A percentile compares a stretch with the other conserved stretches of the same genome.
Evolutionary conservation across 2,113 vertebrate species (phyloP).

Genomic region (Grallaria varia): DNA sequence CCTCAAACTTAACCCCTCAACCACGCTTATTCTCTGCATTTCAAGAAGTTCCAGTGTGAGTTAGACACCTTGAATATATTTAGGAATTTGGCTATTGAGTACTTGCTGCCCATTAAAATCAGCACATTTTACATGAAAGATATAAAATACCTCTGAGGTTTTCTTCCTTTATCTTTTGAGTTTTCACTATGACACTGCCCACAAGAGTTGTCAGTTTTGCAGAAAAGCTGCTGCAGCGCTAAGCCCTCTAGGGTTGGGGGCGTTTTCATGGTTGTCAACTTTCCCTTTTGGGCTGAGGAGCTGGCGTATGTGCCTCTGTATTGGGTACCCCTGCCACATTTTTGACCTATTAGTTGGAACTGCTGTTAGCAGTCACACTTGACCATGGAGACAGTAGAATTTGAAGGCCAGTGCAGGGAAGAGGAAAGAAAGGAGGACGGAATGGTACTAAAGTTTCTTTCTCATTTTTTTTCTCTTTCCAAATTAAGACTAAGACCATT

Average conservation of each 20-base stretch:
- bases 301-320: neutral
- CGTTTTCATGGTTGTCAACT: neutral
- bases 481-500: neutral
- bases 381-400: neutral
- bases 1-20: neutral
- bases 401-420: accelerated
- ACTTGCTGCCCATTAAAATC: neutral
- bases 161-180: neutral
- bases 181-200: neutral
- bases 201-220: neutral
- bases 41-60: neutral
- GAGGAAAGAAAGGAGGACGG: neutral
- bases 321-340: neutral
- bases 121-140: neutral
- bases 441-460: neutral
- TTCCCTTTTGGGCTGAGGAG: neutral
- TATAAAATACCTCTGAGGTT: neutral
- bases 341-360: neutral
- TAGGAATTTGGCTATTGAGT: neutral
- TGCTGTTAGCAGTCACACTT: neutral
- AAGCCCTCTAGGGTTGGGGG: neutral
- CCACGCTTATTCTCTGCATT: neutral
- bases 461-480: neutral
- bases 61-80: neutral
- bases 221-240: neutral